Conservation (phyloP, 2,797 vertebrate genomes). For the Siniperca obscura region DNA sequence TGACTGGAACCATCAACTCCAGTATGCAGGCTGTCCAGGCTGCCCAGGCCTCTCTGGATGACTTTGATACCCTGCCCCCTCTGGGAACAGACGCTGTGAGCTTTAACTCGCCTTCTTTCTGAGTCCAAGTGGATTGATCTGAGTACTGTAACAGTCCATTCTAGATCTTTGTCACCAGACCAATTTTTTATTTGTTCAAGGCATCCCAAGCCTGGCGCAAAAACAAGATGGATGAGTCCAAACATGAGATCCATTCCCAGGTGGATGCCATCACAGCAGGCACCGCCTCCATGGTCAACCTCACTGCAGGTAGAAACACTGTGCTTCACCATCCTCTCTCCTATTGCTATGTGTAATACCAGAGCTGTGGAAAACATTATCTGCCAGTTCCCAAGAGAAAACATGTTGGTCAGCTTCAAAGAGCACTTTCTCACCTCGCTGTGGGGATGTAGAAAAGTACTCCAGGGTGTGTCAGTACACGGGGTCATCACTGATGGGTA, state of each 20-base stretch:
- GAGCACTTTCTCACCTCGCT: background rate
- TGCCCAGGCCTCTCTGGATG: constrained; percentile 92
- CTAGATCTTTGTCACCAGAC: background rate
- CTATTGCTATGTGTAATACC: background rate
- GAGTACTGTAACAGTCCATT: background rate
- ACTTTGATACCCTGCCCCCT: constrained; percentile 92
- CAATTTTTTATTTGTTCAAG: constrained; percentile 73
- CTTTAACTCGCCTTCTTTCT: constrained; percentile 6
- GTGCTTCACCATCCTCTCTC: background rate
- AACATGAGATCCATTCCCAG: constrained; percentile 98
- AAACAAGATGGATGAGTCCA: constrained; percentile 99
- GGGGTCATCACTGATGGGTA: background rate
- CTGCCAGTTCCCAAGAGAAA: too few relatives aligned
- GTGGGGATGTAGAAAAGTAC: background rate
- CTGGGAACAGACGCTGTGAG: constrained; percentile 96
- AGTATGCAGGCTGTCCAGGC: constrained; percentile 98
- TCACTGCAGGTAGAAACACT: constrained; percentile 90
- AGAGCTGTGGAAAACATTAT: background rate
- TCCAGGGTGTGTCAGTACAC: background rate
- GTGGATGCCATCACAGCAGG: constrained; percentile 98
- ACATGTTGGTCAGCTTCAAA: background rate
- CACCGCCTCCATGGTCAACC: constrained; percentile 96
- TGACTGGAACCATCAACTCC: constrained; percentile 98
- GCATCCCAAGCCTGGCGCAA: constrained; percentile 98
- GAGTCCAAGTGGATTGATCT: background rate